phyloP scores from a whole-genome alignment of 2,888 invertebrate species.

The Pharmacophagus antenor region DNA sequence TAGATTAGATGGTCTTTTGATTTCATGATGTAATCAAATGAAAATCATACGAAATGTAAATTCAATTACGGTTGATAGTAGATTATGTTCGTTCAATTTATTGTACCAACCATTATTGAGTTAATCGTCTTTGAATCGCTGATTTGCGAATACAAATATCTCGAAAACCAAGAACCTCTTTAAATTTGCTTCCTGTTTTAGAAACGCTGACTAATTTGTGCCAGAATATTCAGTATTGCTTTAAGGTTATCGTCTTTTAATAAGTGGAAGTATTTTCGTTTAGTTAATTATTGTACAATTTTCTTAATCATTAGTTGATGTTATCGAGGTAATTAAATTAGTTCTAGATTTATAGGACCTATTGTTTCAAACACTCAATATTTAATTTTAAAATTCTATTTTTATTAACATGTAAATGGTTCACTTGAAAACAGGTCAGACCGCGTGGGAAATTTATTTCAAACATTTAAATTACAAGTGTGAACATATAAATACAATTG shows the following conservation, averaged over 20 bases:
- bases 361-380: too few species aligned
- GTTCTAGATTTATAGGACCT: too few species aligned
- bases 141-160: slow-evolving; percentile 16
- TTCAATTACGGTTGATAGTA: background rate
- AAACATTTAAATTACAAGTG: background rate
- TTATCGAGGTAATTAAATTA: too few species aligned
- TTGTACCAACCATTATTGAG: slow-evolving; percentile 13
- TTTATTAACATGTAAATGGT: background rate
- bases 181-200: slow-evolving; percentile 14
- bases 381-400: background rate
- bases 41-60: background rate
- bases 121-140: slow-evolving; percentile 18
- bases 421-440: background rate
- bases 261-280: background rate
- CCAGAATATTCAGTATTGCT: background rate
- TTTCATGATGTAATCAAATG: background rate
- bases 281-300: too few species aligned
- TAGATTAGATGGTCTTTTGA: too few species aligned
- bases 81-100: slow-evolving; percentile 7
- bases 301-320: too few species aligned
- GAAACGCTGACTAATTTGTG: slow-evolving; percentile 6
- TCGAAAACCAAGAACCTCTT: slow-evolving; percentile 7
- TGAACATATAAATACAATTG: background rate
- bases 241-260: background rate
- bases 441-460: background rate